Evolutionary conservation across 2,797 vertebrate species (phyloP).

Genomic region (Cryptoblepharus egeriae): DNA sequence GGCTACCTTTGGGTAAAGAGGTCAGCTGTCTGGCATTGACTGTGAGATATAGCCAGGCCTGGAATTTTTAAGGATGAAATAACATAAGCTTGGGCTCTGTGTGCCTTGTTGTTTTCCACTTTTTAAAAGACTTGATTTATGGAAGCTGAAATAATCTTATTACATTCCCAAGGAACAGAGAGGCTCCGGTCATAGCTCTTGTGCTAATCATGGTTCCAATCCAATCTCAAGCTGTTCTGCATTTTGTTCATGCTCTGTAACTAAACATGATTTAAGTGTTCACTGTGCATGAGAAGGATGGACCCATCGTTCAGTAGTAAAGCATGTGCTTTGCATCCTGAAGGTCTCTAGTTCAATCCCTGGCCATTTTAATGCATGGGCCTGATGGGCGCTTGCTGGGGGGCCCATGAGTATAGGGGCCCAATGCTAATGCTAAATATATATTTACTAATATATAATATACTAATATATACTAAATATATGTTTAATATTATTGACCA

Average conservation of each 20-base stretch:
- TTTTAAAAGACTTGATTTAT: conserved; percentile 41
- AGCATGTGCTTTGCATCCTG: too few species aligned
- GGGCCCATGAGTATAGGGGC: too few species aligned
- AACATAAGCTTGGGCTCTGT: background rate
- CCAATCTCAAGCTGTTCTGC: background rate
- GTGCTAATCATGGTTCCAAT: background rate
- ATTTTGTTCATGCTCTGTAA: background rate
- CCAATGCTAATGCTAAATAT: too few species aligned
- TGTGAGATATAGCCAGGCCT: conserved; percentile 12
- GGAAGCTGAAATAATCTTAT: conserved; percentile 22
- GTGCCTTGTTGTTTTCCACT: conserved; percentile 13
- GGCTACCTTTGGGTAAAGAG: conserved; percentile 38
- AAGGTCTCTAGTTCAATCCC: too few species aligned
- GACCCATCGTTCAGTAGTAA: too few species aligned
- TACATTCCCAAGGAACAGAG: background rate
- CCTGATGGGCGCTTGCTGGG: too few species aligned
- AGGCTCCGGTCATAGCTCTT: background rate
- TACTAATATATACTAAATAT: too few species aligned
- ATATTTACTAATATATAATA: too few species aligned
- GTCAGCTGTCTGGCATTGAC: conserved; percentile 35
- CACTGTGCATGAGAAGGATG: background rate
- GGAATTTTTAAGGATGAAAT: conserved; percentile 31
- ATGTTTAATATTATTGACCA: too few species aligned
- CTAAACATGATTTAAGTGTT: background rate
- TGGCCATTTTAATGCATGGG: too few species aligned